These are phyloP conservation scores for Melozone crissalis DNA, from an alignment of 2,113 vertebrate species.

Conservation along the genomic window DNA sequence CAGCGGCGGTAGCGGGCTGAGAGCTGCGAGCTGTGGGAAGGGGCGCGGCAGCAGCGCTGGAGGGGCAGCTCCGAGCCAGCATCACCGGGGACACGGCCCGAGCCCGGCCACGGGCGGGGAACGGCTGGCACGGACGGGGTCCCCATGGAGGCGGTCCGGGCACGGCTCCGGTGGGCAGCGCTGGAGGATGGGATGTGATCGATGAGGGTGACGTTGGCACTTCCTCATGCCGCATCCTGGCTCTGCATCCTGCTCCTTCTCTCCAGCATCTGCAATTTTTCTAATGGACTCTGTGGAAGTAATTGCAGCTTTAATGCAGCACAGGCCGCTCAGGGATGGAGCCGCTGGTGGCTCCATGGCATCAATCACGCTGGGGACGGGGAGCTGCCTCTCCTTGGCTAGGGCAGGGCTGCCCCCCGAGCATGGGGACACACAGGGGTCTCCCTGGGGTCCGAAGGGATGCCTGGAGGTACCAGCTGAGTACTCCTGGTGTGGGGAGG, in stretches of 20 bases:
- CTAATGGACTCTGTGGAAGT: conserved; percentile 22
- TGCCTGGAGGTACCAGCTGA: not conserved
- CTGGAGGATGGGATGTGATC: not conserved
- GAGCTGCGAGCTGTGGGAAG: not conserved
- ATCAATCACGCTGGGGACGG: not conserved
- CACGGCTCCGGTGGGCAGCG: not conserved
- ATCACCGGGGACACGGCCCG: rapidly evolving
- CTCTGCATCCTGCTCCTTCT: conserved; percentile 6
- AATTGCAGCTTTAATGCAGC: conserved; percentile 16
- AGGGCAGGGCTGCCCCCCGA: not conserved
- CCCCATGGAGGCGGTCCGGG: rapidly evolving
- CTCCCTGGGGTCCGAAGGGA: not conserved
- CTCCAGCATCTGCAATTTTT: conserved; percentile 48
- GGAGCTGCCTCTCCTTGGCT: not conserved
- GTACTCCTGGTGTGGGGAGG: not conserved
- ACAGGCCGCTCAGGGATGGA: not conserved
- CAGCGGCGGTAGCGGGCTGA: not conserved
- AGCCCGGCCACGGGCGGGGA: rapidly evolving
- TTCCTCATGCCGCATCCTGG: conserved; percentile 8
- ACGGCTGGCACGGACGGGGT: not conserved
- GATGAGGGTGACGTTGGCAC: not conserved
- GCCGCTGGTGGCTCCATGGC: not conserved
- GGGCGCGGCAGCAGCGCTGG: not conserved
- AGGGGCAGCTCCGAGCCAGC: not conserved
- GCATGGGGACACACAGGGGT: rapidly evolving